Evolutionary conservation across 1,140 invertebrate genomes (phyloP).

Genomic region (Apis cerana): DNA sequence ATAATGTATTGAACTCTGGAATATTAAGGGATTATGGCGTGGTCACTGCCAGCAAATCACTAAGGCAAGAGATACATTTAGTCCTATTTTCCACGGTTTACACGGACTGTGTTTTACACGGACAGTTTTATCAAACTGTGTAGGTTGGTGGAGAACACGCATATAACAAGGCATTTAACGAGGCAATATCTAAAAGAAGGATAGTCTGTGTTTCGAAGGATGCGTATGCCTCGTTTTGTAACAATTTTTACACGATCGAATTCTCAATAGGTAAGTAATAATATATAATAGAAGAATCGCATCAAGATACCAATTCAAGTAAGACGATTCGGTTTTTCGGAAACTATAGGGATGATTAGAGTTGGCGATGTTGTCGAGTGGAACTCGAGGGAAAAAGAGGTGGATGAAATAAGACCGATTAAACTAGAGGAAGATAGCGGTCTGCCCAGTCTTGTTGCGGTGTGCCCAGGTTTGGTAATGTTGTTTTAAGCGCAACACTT

Average conservation of each 20-base stretch:
- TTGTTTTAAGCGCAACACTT: constrained; percentile 71
- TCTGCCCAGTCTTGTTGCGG: constrained; percentile 59
- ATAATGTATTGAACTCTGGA: constrained; percentile 68
- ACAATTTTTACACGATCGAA: too few relatives aligned
- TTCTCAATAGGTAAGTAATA: not conserved
- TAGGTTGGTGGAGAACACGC: constrained; percentile 8
- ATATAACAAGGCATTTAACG: not conserved
- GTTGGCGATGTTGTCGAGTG: not conserved
- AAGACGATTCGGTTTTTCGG: not conserved
- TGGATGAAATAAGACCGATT: constrained; percentile 44
- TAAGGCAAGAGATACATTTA: constrained; percentile 38
- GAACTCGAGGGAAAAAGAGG: constrained; percentile 28
- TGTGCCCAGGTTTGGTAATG: constrained; percentile 69
- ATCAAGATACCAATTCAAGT: constrained; percentile 17
- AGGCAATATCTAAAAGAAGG: not conserved
- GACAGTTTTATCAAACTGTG: constrained; percentile 12
- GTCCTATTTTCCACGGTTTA: constrained; percentile 54
- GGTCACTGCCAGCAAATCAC: constrained; percentile 52
- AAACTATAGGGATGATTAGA: constrained; percentile 11
- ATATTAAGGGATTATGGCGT: constrained; percentile 70
- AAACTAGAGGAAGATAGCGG: constrained; percentile 51
- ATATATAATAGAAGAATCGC: not conserved
- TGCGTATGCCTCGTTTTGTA: too few relatives aligned
- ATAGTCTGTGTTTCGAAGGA: not conserved
- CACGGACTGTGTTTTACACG: too few relatives aligned